These are phyloP conservation scores for Crossaster papposus DNA, from an alignment of 53 echinoderm and acorn worm species.

Conservation along the genomic window DNA sequence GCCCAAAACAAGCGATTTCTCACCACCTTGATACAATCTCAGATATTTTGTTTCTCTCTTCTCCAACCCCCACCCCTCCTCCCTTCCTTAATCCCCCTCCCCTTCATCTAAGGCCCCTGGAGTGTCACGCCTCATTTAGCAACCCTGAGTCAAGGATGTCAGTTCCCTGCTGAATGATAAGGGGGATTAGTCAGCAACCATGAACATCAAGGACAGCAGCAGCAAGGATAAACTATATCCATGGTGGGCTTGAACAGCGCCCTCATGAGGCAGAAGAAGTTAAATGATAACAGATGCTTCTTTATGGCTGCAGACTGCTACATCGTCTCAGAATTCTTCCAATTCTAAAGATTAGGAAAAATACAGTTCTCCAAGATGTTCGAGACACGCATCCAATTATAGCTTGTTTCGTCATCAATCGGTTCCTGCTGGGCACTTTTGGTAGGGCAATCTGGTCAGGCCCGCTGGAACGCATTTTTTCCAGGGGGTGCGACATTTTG, in stretches of 20 bases:
- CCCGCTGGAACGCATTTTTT: too few relatives aligned
- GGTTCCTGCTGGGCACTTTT: too few relatives aligned
- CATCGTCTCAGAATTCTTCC: background rate
- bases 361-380: too few relatives aligned
- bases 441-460: too few relatives aligned
- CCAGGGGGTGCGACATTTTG: too few relatives aligned
- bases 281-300: background rate
- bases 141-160: background rate
- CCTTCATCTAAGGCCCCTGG: background rate
- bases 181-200: conserved; percentile 8
- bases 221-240: background rate
- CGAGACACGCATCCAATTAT: too few relatives aligned
- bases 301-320: background rate
- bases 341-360: too few relatives aligned
- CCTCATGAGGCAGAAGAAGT: background rate
- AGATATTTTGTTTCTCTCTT: background rate
- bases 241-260: background rate
- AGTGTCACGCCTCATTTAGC: conserved; percentile 14
- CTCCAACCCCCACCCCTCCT: too few relatives aligned
- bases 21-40: background rate
- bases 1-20: too few relatives aligned
- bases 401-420: too few relatives aligned
- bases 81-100: background rate
- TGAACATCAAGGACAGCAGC: background rate
- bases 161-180: background rate